phyloP scores from a whole-genome alignment of 1,140 invertebrate species.

The Branchinecta lindahli region DNA sequence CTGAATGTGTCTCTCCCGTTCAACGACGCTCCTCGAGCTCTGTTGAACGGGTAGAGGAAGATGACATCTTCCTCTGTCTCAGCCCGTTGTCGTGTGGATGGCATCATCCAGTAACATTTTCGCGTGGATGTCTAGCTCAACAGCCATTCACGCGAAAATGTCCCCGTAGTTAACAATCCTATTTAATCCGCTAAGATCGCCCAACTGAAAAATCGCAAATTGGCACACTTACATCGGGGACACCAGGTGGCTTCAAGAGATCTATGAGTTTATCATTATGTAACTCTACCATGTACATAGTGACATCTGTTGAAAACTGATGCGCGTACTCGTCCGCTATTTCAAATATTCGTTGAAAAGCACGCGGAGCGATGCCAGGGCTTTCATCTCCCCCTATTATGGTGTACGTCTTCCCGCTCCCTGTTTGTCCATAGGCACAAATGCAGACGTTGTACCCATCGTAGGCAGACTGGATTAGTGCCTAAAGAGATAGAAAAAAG shows the following conservation, averaged over 20 bases:
- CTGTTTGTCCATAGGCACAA: slow-evolving; percentile 90
- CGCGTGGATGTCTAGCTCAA: too few species aligned
- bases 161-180: too few species aligned
- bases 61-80: too few species aligned
- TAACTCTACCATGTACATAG: slow-evolving; percentile 26
- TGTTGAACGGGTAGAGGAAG: too few species aligned
- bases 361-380: slow-evolving; percentile 26
- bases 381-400: slow-evolving; percentile 25
- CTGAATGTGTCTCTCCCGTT: too few species aligned
- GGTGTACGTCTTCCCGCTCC: slow-evolving; percentile 42
- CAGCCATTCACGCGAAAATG: too few species aligned
- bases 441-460: slow-evolving; percentile 93
- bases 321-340: slow-evolving; percentile 22
- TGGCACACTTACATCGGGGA: not conserved
- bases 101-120: too few species aligned
- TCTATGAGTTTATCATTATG: slow-evolving; percentile 28
- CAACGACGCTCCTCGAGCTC: too few species aligned
- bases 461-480: slow-evolving; percentile 49
- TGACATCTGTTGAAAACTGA: slow-evolving; percentile 23
- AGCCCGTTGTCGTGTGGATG: too few species aligned
- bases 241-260: slow-evolving; percentile 20
- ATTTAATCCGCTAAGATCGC: too few species aligned
- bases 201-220: too few species aligned
- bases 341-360: slow-evolving; percentile 26
- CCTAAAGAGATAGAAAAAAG: slow-evolving; percentile 9